Evolutionary conservation across 2,113 vertebrate species (phyloP), one percentile per base, ranked within the genome.

Genomic region (Scophthalmus maximus): DNA sequence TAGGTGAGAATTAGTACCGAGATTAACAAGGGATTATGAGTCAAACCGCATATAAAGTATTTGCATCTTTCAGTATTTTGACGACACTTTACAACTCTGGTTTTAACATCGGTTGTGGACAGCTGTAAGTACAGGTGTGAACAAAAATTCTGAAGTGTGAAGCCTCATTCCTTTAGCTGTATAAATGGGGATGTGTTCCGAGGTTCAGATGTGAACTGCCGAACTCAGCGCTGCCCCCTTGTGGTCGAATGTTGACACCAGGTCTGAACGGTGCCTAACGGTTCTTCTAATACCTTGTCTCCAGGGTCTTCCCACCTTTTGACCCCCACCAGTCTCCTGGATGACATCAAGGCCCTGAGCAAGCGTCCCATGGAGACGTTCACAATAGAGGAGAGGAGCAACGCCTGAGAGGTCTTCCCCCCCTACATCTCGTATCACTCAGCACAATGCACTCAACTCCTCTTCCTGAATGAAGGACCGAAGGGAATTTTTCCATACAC

Each of bases 271-370:
- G n/a, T 4, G 10, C 3, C 15, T 51, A 18, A 42, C n/a, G 4
- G 0, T 29, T 52, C 22, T 46, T 66, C 36, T n/a, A n/a, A 9
- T 27, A 5, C 26, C 44, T 32, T 60, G 23, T 32, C 64, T 78
- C 15, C 83, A 99, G 98, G 98, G 76, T 99, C 98, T 36, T 96
- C 97, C 8, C 96, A 98, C 83, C 93, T 97, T 91, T 81, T 97
- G 80, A 99, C 97, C 67, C 97, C 98, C 27, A 95, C 57, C 76
- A 87, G 85, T 63, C 94, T 99, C 50, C 89, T 99, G 89, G 93
- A 99, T 75, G 95, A 98, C 73, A 94, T 99, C 77, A 96, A 97
- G 90, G 94, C 87, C 58, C 93, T 99, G 81, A 97, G 83, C 90
- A 97, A 96, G 88, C 76, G 91, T 3, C 89, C 93, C n/a, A 94